Conservation (phyloP, 1,140 invertebrate species). For the Caerostris extrusa region DNA sequence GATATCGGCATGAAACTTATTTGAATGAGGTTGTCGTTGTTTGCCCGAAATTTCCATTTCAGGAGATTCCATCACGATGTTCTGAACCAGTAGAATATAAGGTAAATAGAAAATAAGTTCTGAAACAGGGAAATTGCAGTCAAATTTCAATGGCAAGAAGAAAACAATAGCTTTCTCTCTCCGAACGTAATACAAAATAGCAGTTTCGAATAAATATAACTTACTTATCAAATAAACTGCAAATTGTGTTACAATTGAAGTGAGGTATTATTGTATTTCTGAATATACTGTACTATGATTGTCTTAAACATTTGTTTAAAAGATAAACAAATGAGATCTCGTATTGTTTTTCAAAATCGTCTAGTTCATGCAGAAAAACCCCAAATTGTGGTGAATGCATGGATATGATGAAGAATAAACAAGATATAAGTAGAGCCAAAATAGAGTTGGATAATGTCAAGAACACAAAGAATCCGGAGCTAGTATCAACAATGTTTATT, state of each 20-base stretch:
- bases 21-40: constrained; percentile 55
- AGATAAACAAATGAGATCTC: constrained; percentile 5
- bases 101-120: constrained; percentile 42
- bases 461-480: not conserved
- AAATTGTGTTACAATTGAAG: not conserved
- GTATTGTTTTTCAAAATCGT: not conserved
- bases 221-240: constrained; percentile 42
- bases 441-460: not conserved
- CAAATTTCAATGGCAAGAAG: not conserved
- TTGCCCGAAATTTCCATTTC: constrained; percentile 53
- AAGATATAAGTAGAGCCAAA: not conserved
- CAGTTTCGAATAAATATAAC: constrained; percentile 27
- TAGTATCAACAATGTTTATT: not conserved
- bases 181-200: constrained; percentile 45
- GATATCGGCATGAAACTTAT: constrained; percentile 57
- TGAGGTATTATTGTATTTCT: constrained; percentile 38
- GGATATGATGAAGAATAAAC: not conserved
- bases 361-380: not conserved
- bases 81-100: not conserved
- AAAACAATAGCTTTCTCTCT: constrained; percentile 21
- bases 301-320: constrained; percentile 21
- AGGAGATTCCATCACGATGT: constrained; percentile 28
- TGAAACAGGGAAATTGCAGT: not conserved
- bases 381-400: not conserved
- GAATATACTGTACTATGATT: constrained; percentile 8